Percentiles rank a stretch among this genome's conserved stretches.
These are phyloP conservation scores for Erythrolamprus reginae DNA, from an alignment of 2,113 vertebrate genomes.

Conservation along the genomic window DNA sequence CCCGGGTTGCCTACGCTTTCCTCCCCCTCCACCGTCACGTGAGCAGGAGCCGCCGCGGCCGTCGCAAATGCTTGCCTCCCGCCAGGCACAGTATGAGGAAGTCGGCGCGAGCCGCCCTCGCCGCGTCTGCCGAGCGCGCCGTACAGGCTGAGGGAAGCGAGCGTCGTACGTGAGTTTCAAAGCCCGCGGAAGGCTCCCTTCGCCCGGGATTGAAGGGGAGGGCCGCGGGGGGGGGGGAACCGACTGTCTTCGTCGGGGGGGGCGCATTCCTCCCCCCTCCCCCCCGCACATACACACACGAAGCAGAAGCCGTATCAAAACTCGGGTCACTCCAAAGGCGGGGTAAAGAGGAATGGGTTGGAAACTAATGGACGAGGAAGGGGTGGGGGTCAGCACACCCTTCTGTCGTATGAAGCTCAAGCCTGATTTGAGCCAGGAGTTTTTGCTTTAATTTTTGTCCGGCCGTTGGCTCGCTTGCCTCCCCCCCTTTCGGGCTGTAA, in stretches of 20 bases:
- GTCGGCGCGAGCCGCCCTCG: conserved; percentile 15
- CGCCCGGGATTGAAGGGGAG: background rate
- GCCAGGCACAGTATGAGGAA: conserved; percentile 48
- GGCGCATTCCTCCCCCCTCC: background rate
- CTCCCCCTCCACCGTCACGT: conserved; percentile 49
- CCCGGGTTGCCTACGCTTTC: background rate
- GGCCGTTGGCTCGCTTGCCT: background rate
- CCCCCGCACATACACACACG: too few relatives aligned
- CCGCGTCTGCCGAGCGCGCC: background rate
- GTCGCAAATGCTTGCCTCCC: conserved; percentile 3
- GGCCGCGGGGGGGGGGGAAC: too few relatives aligned
- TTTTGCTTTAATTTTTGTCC: background rate
- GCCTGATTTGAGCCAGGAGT: too few relatives aligned
- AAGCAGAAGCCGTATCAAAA: background rate
- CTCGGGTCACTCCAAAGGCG: background rate
- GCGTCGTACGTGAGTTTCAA: conserved; percentile 9
- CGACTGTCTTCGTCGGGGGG: background rate
- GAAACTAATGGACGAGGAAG: too few relatives aligned
- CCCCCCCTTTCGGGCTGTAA: background rate
- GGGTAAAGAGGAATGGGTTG: background rate
- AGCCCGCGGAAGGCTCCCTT: background rate
- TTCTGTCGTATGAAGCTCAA: background rate
- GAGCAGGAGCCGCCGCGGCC: conserved; percentile 10
- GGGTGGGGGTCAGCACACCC: too few relatives aligned
- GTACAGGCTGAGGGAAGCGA: background rate